Percentiles rank a stretch among this genome's conserved stretches.
Conservation (phyloP, 2,113 vertebrate species). For the Onychostoma macrolepis region DNA sequence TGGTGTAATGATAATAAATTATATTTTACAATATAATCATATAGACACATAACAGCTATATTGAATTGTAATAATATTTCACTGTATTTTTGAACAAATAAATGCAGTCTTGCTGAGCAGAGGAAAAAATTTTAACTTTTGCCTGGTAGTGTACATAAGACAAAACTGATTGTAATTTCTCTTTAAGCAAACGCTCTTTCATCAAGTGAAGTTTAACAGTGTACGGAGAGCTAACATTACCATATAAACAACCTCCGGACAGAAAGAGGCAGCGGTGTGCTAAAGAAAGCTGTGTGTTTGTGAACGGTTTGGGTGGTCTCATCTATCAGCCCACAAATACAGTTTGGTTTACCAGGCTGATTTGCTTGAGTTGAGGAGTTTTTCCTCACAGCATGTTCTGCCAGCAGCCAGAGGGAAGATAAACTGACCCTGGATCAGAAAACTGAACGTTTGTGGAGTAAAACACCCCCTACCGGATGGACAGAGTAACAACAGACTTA, state of each 20-base stretch:
- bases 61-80: no score
- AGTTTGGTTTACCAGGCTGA: not conserved
- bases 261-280: no score
- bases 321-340: not conserved
- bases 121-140: not conserved
- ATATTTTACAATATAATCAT: no score
- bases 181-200: not conserved
- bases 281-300: not conserved
- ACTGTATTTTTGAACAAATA: not conserved
- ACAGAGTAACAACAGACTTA: not conserved
- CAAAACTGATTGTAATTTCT: not conserved
- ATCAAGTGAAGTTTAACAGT: not conserved
- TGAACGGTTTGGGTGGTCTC: slow-evolving; percentile 5
- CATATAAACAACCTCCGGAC: not conserved
- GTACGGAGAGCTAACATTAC: not conserved
- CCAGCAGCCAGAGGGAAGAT: not conserved
- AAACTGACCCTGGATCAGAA: slow-evolving; percentile 25
- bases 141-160: not conserved
- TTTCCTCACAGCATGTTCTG: not conserved
- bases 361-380: not conserved
- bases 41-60: no score
- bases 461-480: slow-evolving; percentile 32
- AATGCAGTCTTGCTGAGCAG: not conserved
- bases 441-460: not conserved
- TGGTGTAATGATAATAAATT: no score